phyloP scores from a whole-genome alignment of 2,888 invertebrate genomes.

The Mayetiola destructor region DNA sequence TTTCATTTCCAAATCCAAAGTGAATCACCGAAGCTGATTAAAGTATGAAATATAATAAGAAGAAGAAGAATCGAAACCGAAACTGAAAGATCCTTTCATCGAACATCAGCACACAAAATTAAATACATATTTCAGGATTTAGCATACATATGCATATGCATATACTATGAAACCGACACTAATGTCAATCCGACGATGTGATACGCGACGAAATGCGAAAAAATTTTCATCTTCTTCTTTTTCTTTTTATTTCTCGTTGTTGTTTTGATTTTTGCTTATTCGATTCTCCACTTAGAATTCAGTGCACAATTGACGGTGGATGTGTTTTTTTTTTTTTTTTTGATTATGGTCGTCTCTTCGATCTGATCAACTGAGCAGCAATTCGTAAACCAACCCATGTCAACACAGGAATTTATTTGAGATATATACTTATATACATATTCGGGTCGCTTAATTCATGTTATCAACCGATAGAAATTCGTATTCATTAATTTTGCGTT shows the following conservation, averaged over 20 bases:
- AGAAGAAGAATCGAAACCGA: no score
- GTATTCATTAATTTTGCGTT: conserved; percentile 12
- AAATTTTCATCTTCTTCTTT: neutral
- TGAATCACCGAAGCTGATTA: no score
- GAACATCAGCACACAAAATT: conserved; percentile 9
- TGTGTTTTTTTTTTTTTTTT: neutral
- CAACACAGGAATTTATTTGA: no score
- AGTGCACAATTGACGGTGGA: no score
- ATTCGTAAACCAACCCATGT: no score
- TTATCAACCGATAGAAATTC: conserved; percentile 6
- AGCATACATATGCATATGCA: conserved; percentile 4
- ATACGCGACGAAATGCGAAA: neutral
- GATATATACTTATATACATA: no score
- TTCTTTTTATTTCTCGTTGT: neutral
- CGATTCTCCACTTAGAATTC: neutral
- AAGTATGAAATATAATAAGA: no score
- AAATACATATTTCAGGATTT: conserved; percentile 12
- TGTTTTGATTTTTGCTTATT: neutral
- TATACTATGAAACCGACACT: conserved; percentile 11
- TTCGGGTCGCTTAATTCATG: neutral
- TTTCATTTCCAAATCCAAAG: no score
- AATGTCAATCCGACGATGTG: conserved; percentile 6
- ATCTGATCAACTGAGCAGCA: no score
- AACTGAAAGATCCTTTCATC: neutral
- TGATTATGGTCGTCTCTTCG: neutral